Conservation (phyloP, 2,888 invertebrate genomes). For the Anticlea derivata region DNA sequence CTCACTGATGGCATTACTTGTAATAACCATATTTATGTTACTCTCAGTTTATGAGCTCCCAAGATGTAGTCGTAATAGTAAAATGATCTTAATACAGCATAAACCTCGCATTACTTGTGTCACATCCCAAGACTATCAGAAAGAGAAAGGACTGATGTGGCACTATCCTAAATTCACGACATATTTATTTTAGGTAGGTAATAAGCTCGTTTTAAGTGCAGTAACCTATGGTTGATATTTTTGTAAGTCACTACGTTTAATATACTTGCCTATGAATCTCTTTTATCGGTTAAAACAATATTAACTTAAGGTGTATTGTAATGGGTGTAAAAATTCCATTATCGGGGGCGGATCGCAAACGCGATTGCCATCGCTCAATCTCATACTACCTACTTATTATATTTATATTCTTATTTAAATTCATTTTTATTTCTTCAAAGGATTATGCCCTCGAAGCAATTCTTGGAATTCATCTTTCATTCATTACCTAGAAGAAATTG, state of each 20-base stretch:
- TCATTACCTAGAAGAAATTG: too few species aligned
- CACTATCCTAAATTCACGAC: slow-evolving; percentile 37
- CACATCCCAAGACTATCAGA: slow-evolving; percentile 49
- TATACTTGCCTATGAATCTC: too few species aligned
- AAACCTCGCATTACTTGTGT: slow-evolving; percentile 53
- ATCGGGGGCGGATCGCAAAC: slow-evolving; percentile 54
- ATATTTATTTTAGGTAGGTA: slow-evolving; percentile 15
- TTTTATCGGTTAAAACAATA: too few species aligned
- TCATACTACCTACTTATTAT: too few species aligned
- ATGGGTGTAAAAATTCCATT: slow-evolving; percentile 58
- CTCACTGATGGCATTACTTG: slow-evolving; percentile 15
- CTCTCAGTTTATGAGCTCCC: slow-evolving; percentile 65
- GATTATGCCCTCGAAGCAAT: slow-evolving; percentile 45
- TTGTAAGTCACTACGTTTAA: too few species aligned
- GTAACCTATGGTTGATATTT: too few species aligned
- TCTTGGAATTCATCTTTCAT: too few species aligned
- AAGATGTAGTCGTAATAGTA: slow-evolving; percentile 74
- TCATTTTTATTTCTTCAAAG: slow-evolving; percentile 45
- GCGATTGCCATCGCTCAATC: slow-evolving; percentile 54
- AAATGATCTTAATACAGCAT: slow-evolving; percentile 74
- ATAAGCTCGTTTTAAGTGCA: not conserved
- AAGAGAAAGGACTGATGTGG: slow-evolving; percentile 49
- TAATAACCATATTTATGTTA: slow-evolving; percentile 50
- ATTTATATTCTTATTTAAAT: slow-evolving; percentile 43
- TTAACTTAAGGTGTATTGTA: too few species aligned